phyloP scores from a whole-genome alignment of 2,888 invertebrate genomes.

The Cacoxenus indagator region DNA sequence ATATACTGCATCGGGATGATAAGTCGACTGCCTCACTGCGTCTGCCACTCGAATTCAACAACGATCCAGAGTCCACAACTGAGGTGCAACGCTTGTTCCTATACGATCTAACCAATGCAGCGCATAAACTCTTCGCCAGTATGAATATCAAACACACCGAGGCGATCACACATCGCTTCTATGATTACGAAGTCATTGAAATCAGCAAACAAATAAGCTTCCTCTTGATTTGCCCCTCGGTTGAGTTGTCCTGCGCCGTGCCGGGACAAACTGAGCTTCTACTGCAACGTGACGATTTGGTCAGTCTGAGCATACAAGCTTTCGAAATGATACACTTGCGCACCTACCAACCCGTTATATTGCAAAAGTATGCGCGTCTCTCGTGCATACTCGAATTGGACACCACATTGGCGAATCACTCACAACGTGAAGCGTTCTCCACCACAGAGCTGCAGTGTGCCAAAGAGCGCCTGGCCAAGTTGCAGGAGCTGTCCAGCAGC shows the following conservation, averaged over 20 bases:
- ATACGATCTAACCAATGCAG: constrained; percentile 81
- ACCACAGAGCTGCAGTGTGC: constrained; percentile 87
- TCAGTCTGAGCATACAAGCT: constrained; percentile 92
- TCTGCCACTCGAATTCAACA: constrained; percentile 64
- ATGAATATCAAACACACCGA: constrained; percentile 84
- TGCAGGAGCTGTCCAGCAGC: constrained; percentile 87
- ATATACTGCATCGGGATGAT: constrained; percentile 80
- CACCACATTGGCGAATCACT: constrained; percentile 90
- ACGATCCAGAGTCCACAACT: constrained; percentile 73
- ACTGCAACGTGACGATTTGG: constrained; percentile 85
- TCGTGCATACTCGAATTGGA: constrained; percentile 95
- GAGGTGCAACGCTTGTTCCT: constrained; percentile 87
- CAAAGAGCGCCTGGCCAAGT: constrained; percentile 84
- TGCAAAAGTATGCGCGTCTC: constrained; percentile 91
- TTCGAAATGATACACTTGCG: constrained; percentile 95
- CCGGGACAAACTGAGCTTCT: constrained; percentile 89
- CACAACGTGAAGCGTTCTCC: constrained; percentile 95
- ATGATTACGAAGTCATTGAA: constrained; percentile 94
- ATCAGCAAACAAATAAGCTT: constrained; percentile 91
- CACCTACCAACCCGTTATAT: constrained; percentile 92
- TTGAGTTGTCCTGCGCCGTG: constrained; percentile 92
- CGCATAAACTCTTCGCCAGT: constrained; percentile 82
- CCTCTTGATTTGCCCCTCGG: constrained; percentile 91
- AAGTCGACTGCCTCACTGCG: constrained; percentile 58
- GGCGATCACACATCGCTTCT: constrained; percentile 83